Conservation (phyloP, 2,113 vertebrate genomes). For the Corythaeola cristata region DNA sequence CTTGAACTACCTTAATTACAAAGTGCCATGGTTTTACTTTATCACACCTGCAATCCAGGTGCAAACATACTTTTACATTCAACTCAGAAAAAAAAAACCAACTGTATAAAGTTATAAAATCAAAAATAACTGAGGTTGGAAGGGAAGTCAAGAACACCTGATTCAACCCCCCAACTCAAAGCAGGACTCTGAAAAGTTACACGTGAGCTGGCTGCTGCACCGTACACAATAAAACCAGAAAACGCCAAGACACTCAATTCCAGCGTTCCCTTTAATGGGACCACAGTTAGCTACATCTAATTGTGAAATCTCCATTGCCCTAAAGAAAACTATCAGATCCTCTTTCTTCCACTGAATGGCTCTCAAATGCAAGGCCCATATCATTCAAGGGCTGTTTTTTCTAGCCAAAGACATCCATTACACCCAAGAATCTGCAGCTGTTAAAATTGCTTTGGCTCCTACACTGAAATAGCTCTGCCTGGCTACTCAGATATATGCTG, state of each 20-base stretch:
- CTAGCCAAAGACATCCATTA: conserved; percentile 8
- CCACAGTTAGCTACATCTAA: neutral
- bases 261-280: neutral
- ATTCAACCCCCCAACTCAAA: neutral
- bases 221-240: neutral
- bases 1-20: neutral
- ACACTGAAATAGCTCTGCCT: conserved; percentile 47
- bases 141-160: neutral
- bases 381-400: neutral
- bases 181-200: neutral
- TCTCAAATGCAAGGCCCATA: neutral
- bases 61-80: neutral
- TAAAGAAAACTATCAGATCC: neutral
- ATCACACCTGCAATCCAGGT: neutral
- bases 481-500: neutral
- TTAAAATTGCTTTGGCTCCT: neutral
- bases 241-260: rapidly evolving
- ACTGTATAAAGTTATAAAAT: neutral
- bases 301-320: neutral
- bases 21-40: neutral
- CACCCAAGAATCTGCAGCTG: conserved; percentile 49
- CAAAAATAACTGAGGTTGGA: neutral
- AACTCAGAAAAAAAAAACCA: neutral
- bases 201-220: neutral
- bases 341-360: neutral